A percentile compares a stretch with the other conserved stretches of the same genome.
These are phyloP conservation scores for Apotomis turbidana DNA, from an alignment of 2,888 invertebrate genomes.

Conservation along the genomic window DNA sequence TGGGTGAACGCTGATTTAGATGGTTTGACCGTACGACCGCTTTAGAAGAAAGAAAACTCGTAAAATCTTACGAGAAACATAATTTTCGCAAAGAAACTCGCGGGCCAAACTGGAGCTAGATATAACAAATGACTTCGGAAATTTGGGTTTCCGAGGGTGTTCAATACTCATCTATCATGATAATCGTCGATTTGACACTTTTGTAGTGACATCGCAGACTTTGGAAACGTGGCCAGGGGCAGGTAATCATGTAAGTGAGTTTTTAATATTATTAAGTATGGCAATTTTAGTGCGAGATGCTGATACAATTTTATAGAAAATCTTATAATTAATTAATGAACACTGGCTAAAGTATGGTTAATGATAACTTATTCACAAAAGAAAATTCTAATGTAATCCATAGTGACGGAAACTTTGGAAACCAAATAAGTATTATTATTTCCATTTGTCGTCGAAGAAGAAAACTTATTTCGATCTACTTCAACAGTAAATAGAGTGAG, in stretches of 20 bases:
- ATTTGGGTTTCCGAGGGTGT: slow-evolving; percentile 30
- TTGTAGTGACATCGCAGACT: slow-evolving; percentile 26
- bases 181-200: slow-evolving; percentile 37
- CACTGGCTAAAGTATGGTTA: too few relatives aligned
- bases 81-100: slow-evolving; percentile 23
- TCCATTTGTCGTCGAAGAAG: too few relatives aligned
- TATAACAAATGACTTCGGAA: slow-evolving; percentile 36
- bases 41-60: not conserved
- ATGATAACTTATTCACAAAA: too few relatives aligned
- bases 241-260: slow-evolving; percentile 1
- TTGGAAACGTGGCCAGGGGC: not conserved
- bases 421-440: too few relatives aligned
- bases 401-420: too few relatives aligned
- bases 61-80: slow-evolving; percentile 11
- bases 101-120: slow-evolving; percentile 18
- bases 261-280: not conserved
- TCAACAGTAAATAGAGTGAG: too few relatives aligned
- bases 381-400: too few relatives aligned
- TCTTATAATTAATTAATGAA: too few relatives aligned
- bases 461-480: too few relatives aligned
- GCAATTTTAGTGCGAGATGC: too few relatives aligned
- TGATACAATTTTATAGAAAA: too few relatives aligned
- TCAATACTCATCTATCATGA: slow-evolving; percentile 35
- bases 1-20: not conserved
- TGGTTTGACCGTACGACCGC: not conserved